Evolutionary conservation across 2,888 invertebrate species (phyloP), one percentile per base, ranked within the genome.

Genomic region (Erynnis tages): DNA sequence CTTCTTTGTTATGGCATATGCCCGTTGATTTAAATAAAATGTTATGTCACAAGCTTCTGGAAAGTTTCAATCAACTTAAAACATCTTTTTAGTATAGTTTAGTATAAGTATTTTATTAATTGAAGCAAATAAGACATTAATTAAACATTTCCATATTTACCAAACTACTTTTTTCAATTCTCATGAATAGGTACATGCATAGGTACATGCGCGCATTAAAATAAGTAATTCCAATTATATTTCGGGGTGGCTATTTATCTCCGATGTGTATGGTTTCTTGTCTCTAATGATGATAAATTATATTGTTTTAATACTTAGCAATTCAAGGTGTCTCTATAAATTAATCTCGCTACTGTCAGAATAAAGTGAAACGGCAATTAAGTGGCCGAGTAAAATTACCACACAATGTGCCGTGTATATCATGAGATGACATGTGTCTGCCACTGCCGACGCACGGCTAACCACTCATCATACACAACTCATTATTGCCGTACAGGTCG

Each of bases 381-480:
- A 84, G 80, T 74, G 79, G 69, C 65, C 68, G 69, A 68, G 73
- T 74, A 66, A 75, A 79, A 87, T 88, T 86, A 86, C 86, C 86
- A 87, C 86, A 89, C 86, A 88, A 86, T 87, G 81, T 79, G 82
- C 67, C 63, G 75, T 73, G 81, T 87, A 82, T 82, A 84, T 86
- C 84, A 82, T 79, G 70, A 73, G 77, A 85, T 85, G 88, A 84
- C 86, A 76, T 69, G 65, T 69, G 71, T 66, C 69, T 65, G 69
- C 73, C 76, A 72, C 71, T 65, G 67, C 58, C 61, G 62, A 63
- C 65, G 63, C 67, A 65, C 63, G 60, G 55, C 71, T 67, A 74
- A 61, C 72, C 68, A 73, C 79, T 68, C 73, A 66, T 85, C 83
- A 84, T 83, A 84, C 70, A 66, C 67, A 57, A 65, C 67, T 68